These are phyloP conservation scores for Leucozona laternaria DNA, from an alignment of 2,888 invertebrate genomes.

Conservation along the genomic window DNA sequence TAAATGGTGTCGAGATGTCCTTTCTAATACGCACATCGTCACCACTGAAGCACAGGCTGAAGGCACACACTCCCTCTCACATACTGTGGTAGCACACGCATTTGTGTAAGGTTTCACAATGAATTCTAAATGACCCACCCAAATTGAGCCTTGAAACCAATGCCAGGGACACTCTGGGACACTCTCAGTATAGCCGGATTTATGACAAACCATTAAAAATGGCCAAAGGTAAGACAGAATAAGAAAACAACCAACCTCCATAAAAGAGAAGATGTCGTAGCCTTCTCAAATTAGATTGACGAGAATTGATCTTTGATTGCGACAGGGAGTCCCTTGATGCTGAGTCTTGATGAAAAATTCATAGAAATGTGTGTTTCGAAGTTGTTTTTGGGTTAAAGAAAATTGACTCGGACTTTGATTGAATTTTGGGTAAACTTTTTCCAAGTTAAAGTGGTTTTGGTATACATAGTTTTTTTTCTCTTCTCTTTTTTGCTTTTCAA, in stretches of 20 bases:
- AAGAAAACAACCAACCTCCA: conserved; percentile 12
- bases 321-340: conserved; percentile 48
- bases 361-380: conserved; percentile 43
- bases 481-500: not conserved
- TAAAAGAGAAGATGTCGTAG: conserved; percentile 37
- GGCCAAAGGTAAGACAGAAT: conserved; percentile 32
- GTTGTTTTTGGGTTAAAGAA: not conserved
- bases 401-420: conserved; percentile 39
- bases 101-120: conserved; percentile 62
- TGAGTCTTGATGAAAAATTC: conserved; percentile 61
- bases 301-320: conserved; percentile 63
- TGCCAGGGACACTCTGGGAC: conserved; percentile 6
- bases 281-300: conserved; percentile 35
- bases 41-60: not conserved
- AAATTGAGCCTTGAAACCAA: conserved; percentile 52
- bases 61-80: too few relatives aligned
- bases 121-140: conserved; percentile 67
- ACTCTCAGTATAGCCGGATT: not conserved
- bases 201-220: conserved; percentile 46
- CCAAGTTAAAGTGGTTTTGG: conserved; percentile 22
- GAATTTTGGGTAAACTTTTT: conserved; percentile 36
- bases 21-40: not conserved
- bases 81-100: not conserved
- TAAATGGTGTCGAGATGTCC: conserved; percentile 61
- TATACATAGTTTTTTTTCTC: not conserved